These are phyloP conservation scores for Drosophila ananassae DNA, from an alignment of 1,140 invertebrate genomes.

Conservation along the genomic window DNA sequence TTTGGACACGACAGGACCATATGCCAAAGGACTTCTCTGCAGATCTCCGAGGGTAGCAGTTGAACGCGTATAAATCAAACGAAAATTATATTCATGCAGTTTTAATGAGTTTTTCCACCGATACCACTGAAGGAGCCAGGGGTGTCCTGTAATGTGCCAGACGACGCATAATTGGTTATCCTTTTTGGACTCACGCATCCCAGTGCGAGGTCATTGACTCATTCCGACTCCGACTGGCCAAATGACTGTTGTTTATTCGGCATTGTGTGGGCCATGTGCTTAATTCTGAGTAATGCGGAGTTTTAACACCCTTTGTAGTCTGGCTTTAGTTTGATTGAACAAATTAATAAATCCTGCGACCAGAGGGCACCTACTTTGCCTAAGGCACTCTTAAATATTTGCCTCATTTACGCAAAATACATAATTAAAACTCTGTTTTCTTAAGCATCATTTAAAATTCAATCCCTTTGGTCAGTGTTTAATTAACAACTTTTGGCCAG, in stretches of 20 bases:
- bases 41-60: constrained; percentile 47
- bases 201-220: constrained; percentile 55
- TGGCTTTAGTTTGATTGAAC: not conserved
- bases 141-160: constrained; percentile 52
- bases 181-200: constrained; percentile 53
- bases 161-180: constrained; percentile 72
- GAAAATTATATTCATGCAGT: constrained; percentile 82
- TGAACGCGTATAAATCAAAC: constrained; percentile 78
- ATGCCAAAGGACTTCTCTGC: constrained; percentile 51
- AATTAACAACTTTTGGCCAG: constrained; percentile 64
- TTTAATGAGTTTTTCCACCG: constrained; percentile 73
- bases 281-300: constrained; percentile 30
- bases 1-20: constrained; percentile 36
- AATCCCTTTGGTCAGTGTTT: constrained; percentile 59
- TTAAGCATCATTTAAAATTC: constrained; percentile 6
- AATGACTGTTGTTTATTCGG: constrained; percentile 4
- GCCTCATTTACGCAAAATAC: not conserved
- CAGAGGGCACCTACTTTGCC: not conserved
- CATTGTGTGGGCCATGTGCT: constrained; percentile 42
- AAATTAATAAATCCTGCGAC: constrained; percentile 7
- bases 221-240: constrained; percentile 1
- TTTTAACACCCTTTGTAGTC: constrained; percentile 1
- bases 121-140: not conserved
- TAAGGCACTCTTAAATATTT: constrained; percentile 2
- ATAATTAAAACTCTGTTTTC: not conserved